Base-by-base conservation (phyloP, 2,888 invertebrate species). In the Alitta virens region DNA sequence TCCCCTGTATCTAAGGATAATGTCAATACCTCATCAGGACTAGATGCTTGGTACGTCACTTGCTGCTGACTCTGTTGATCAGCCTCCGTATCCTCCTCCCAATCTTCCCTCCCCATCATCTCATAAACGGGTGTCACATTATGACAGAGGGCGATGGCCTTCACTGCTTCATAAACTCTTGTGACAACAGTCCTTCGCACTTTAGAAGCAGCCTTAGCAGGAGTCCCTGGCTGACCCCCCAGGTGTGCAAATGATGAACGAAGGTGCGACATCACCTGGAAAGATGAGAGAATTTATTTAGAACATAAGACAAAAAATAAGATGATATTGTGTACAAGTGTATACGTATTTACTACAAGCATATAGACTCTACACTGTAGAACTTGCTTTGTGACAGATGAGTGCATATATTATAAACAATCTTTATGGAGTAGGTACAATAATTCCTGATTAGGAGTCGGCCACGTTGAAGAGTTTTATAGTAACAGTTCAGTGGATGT, bases 121-220 rank as follows among this genome's bases (percentile, higher is more conserved):
- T 97, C 97, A 76, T 91, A 92, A 1, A 96, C 94, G 0, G 99
- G 99, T 0, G 99, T 99, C 12, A 99, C 99, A 83, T 99, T 99
- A 80, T 99, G 99, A 80, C 99, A 99, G 42, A 99, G 84, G 0
- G 98, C 96, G 56, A 99, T 85, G 0, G 98, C 97, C 73, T 93
- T 90, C 27, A 97, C 93, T 0, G 92, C 92, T 76, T 93, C 92
- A 84, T 90, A 27, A 24, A 94, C 90, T 59, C 93, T 87, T 66
- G 88, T 87, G 60, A 88, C 86, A 77, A 89, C 87, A 16, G 91
- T 85, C 75, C 88, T 85, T 59, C 90, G 84, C 72, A 91, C 87
- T 70, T 85, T 84, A 24, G 78, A 75, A 27, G 33, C 33, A 14
- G 54, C 33, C 18, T 26, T 26, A 5, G 60, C 42, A 3, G 59